Evolutionary conservation across 2,113 vertebrate species (phyloP).

Genomic region (Ptilorrhoa leucosticta): DNA sequence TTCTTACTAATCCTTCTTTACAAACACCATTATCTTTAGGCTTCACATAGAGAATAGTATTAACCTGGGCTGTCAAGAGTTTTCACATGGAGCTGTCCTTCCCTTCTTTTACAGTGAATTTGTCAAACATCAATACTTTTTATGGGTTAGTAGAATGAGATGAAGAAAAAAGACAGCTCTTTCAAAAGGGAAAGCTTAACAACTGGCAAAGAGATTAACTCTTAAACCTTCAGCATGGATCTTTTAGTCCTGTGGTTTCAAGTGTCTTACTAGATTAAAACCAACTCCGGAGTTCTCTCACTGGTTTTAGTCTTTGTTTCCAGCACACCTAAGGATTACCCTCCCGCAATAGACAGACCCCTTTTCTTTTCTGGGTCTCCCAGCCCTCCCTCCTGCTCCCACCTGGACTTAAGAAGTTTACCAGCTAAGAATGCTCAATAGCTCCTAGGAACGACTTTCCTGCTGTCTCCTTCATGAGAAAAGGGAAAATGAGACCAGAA

Average conservation of each 20-base stretch:
- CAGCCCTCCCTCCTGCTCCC: not conserved
- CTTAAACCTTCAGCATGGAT: not conserved
- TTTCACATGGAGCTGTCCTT: not conserved
- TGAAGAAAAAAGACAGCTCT: not conserved
- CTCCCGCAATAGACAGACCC: not conserved
- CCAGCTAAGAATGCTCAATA: not conserved
- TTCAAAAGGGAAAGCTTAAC: not conserved
- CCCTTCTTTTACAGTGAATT: not conserved
- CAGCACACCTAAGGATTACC: not conserved
- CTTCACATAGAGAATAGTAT: not conserved
- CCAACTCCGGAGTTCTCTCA: not conserved
- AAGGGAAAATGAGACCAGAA: not conserved
- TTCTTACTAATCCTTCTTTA: not conserved
- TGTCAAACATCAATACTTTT: not conserved
- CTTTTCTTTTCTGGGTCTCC: not conserved
- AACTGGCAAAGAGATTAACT: not conserved
- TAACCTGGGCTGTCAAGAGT: not conserved
- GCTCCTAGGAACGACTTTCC: not conserved
- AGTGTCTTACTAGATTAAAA: not conserved
- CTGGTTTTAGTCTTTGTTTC: not conserved
- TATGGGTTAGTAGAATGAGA: not conserved
- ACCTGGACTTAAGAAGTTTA: not conserved
- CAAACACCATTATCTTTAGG: not conserved
- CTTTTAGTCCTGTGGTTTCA: not conserved
- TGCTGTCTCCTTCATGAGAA: not conserved